These are phyloP conservation scores for Chlorodrepanis virens DNA, from an alignment of 2,113 vertebrate species.

Conservation along the genomic window DNA sequence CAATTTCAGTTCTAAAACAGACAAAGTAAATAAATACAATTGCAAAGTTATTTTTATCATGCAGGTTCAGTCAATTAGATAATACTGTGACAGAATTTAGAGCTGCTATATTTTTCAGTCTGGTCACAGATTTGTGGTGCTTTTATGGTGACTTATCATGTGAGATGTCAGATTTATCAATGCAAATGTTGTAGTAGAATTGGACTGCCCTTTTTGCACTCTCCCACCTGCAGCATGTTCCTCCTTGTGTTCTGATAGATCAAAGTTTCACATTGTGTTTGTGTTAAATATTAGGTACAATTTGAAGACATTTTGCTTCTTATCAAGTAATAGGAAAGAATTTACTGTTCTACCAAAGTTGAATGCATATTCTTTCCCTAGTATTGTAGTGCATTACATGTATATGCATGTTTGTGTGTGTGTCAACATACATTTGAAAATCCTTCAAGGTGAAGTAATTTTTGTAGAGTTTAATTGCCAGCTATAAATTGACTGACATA, in stretches of 20 bases:
- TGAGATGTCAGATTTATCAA: background rate
- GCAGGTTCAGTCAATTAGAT: background rate
- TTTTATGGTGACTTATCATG: background rate
- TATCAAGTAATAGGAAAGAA: background rate
- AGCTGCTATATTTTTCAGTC: background rate
- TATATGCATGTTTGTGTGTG: background rate
- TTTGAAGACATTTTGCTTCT: background rate
- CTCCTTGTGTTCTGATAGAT: background rate
- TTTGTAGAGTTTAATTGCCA: background rate
- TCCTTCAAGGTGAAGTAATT: background rate
- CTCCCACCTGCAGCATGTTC: rapidly evolving
- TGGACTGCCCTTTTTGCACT: background rate
- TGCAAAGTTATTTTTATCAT: background rate
- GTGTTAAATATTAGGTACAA: background rate
- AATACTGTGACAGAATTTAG: background rate
- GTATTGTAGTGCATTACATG: background rate
- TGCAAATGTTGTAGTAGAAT: background rate
- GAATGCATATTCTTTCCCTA: background rate
- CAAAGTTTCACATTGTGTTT: background rate
- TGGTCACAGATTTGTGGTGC: background rate
- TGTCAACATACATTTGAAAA: background rate
- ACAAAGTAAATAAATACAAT: background rate
- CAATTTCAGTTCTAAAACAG: background rate
- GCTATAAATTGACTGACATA: background rate
- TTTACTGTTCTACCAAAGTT: background rate